Evolutionary conservation across 2,113 vertebrate species (phyloP), one percentile per base, ranked within the genome.

Genomic region (Agapornis roseicollis): DNA sequence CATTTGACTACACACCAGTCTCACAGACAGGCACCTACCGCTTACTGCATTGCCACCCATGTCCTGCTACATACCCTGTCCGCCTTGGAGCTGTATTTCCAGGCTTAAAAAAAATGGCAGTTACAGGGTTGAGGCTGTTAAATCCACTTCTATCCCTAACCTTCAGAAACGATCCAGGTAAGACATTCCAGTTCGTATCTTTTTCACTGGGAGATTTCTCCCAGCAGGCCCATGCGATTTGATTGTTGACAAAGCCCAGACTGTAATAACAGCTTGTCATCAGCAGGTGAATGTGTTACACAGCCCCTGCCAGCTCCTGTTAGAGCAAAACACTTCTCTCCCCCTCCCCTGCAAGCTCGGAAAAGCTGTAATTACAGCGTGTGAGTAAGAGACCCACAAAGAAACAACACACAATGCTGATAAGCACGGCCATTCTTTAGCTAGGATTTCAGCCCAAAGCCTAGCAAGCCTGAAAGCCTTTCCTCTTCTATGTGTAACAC

Each of bases 311-410:
- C 96, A 95, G 89, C 90, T 93, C 81, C 85, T 6, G 1, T 70
- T 27, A 69, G n/a, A 81, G 17, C 39, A 60, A 80, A 94, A 80
- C 68, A 76, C n/a, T 85, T 89, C 83, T 82, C 58, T 90, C 68
- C 77, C 84, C 82, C 52, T 69, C 77, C 80, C 23, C 70, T 76
- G 29, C 25, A 68, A 88, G 84, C 90, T 87, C 80, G 60, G 87
- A 76, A 72, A 52, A 42, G 79, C 91, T 97, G 88, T 96, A 95
- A 94, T 96, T 98, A 94, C 69, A 91, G 70, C 31, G 63, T 5
- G 7, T 61, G 73, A 90, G 24, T 52, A 81, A 85, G 49, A 95
- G 90, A 81, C 37, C 41, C 88, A 97, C 96, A 86, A 89, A 85
- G 77, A 94, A 87, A 73, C 63, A 81, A 77, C 81, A 63, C 49